phyloP scores from a whole-genome alignment of 64 coral and sea anemone genomes.

The Catalaphyllia jardinei region DNA sequence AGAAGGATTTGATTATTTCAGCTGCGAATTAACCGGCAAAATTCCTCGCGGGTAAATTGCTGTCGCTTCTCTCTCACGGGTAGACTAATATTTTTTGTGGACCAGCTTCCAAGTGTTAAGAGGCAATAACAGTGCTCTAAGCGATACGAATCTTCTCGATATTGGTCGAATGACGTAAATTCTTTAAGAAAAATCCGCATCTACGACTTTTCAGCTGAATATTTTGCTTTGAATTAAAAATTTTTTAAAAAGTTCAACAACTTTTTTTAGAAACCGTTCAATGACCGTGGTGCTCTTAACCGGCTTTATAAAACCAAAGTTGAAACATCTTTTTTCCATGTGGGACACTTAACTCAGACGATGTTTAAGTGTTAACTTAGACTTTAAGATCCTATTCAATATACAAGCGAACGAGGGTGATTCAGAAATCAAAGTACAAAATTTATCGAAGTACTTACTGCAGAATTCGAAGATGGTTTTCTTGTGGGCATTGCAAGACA shows the following conservation, averaged over 20 bases:
- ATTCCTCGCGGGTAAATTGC: conserved; percentile 29
- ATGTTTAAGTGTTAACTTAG: conserved; percentile 14
- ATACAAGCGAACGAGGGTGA: conserved; percentile 12
- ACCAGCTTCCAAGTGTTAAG: not conserved
- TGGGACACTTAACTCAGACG: not conserved
- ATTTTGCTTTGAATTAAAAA: not conserved
- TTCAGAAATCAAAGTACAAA: not conserved
- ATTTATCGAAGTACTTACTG: not conserved
- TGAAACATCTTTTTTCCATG: not conserved
- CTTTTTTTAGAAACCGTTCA: not conserved
- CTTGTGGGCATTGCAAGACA: not conserved
- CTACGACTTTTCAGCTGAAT: not conserved
- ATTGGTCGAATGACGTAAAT: conserved; percentile 44
- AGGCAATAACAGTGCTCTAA: not conserved
- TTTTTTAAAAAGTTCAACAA: not conserved
- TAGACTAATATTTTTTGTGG: not conserved
- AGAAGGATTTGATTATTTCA: conserved; percentile 1
- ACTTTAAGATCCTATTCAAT: not conserved
- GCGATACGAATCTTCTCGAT: conserved; percentile 8
- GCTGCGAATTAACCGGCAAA: not conserved
- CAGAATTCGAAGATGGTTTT: not conserved
- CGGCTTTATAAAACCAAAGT: not conserved
- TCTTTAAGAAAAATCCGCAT: conserved; percentile 21
- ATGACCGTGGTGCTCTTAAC: not conserved
- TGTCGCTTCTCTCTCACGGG: not conserved